Conservation (phyloP, 2,888 invertebrate genomes). For the Orchesellides sinensis region DNA sequence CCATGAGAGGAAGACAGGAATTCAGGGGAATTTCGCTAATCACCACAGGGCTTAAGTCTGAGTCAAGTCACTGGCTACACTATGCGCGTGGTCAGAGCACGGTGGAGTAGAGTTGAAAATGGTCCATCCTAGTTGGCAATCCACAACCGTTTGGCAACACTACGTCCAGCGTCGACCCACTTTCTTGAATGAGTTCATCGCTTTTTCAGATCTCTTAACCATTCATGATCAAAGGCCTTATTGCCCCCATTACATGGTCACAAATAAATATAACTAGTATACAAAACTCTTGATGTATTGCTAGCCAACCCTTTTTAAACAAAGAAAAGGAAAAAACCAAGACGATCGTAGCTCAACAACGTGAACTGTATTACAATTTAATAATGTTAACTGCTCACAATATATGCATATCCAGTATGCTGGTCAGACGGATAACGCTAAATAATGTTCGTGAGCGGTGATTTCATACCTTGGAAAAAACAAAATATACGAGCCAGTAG, state of each 20-base stretch:
- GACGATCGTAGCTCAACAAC: too few species aligned
- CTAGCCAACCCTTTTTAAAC: neutral
- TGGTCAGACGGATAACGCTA: neutral
- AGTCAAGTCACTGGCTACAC: neutral
- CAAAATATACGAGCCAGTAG: slow-evolving; percentile 11
- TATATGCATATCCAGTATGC: neutral
- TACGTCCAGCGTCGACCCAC: slow-evolving; percentile 72
- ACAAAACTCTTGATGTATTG: neutral
- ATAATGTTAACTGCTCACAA: too few species aligned
- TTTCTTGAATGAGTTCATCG: slow-evolving; percentile 75
- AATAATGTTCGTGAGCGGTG: slow-evolving; percentile 9
- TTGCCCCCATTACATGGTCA: slow-evolving; percentile 58
- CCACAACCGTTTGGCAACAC: slow-evolving; percentile 64
- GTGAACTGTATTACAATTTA: too few species aligned
- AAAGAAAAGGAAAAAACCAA: neutral
- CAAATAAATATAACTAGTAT: too few species aligned
- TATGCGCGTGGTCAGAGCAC: slow-evolving; percentile 61
- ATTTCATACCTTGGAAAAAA: slow-evolving; percentile 9
- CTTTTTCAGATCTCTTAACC: slow-evolving; percentile 72
- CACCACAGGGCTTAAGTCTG: neutral
- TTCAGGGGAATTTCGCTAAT: slow-evolving; percentile 30
- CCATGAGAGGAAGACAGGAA: slow-evolving; percentile 37
- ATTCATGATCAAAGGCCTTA: slow-evolving; percentile 69
- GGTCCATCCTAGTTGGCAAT: slow-evolving; percentile 67
- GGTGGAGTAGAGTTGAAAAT: slow-evolving; percentile 54